Conservation (phyloP, 1,140 invertebrate species). For the Druon quercuslanigerum region DNA sequence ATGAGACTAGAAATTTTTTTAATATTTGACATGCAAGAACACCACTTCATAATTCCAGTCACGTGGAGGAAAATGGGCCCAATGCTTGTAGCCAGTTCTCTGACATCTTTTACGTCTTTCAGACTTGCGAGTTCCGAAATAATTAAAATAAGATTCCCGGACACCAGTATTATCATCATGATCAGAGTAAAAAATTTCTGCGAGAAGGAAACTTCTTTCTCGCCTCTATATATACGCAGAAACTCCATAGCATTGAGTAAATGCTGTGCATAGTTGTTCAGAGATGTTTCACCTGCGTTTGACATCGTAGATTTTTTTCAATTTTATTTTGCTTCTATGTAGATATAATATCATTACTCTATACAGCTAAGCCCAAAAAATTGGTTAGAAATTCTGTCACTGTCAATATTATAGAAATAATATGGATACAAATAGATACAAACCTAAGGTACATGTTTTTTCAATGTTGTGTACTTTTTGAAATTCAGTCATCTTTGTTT, state of each 20-base stretch:
- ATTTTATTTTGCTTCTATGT: too few species aligned
- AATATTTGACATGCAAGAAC: neutral
- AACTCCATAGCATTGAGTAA: slow-evolving; percentile 7
- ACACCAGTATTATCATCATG: neutral
- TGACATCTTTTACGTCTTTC: neutral
- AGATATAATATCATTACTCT: too few species aligned
- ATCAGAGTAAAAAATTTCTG: neutral
- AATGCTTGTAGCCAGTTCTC: slow-evolving; percentile 20
- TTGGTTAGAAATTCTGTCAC: too few species aligned
- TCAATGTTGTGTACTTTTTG: too few species aligned
- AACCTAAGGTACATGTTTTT: too few species aligned
- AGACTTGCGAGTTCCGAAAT: neutral
- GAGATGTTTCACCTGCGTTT: neutral
- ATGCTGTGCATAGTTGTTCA: neutral
- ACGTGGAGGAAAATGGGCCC: neutral
- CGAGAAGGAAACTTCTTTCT: neutral
- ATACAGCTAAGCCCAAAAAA: too few species aligned
- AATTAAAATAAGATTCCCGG: slow-evolving; percentile 1
- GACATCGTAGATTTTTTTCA: too few species aligned
- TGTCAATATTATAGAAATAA: too few species aligned
- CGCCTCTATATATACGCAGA: neutral
- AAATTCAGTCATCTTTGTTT: too few species aligned
- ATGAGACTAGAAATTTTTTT: neutral
- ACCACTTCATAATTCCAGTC: slow-evolving; percentile 17
- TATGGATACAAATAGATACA: too few species aligned